phyloP scores from a whole-genome alignment of 2,113 vertebrate species.

The Hydrolagus affinis region DNA sequence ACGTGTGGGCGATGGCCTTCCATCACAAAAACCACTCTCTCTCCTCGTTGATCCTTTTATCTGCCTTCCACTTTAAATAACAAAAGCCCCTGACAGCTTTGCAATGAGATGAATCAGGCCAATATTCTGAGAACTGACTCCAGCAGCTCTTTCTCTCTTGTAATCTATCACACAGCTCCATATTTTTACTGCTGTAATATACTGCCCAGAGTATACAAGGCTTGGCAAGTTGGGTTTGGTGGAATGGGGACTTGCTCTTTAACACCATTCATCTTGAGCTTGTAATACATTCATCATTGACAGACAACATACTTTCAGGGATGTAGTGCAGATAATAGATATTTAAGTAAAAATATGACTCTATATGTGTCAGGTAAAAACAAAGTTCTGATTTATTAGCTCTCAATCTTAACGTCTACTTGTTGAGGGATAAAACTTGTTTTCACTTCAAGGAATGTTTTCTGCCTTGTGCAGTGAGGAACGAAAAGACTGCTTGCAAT shows the following conservation, averaged over 20 bases:
- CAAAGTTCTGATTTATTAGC: background rate
- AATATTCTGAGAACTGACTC: background rate
- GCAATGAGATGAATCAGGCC: background rate
- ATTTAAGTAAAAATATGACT: slow-evolving; percentile 25
- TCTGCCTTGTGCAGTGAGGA: background rate
- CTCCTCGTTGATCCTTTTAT: slow-evolving; percentile 20
- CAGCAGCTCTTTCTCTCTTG: background rate
- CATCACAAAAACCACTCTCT: background rate
- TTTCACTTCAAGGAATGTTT: background rate
- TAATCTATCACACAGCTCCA: background rate
- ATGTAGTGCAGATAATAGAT: slow-evolving; percentile 24
- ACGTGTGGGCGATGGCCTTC: background rate
- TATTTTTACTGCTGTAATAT: slow-evolving; percentile 8
- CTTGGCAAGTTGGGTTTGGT: slow-evolving; percentile 1
- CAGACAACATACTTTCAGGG: slow-evolving; percentile 27
- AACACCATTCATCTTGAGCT: slow-evolving; percentile 18
- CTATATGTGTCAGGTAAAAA: slow-evolving; percentile 4
- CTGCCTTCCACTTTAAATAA: slow-evolving; percentile 12
- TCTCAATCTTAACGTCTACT: background rate
- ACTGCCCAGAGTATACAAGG: slow-evolving; percentile 9
- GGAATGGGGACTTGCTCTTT: slow-evolving; percentile 15
- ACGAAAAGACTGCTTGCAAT: background rate
- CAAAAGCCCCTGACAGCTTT: background rate
- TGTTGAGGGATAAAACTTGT: too few relatives aligned
- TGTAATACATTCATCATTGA: slow-evolving; percentile 3